A percentile compares a stretch with the other conserved stretches of the same genome.
These are phyloP conservation scores for Ametastegia equiseti DNA, from an alignment of 2,888 invertebrate species.

Conservation along the genomic window DNA sequence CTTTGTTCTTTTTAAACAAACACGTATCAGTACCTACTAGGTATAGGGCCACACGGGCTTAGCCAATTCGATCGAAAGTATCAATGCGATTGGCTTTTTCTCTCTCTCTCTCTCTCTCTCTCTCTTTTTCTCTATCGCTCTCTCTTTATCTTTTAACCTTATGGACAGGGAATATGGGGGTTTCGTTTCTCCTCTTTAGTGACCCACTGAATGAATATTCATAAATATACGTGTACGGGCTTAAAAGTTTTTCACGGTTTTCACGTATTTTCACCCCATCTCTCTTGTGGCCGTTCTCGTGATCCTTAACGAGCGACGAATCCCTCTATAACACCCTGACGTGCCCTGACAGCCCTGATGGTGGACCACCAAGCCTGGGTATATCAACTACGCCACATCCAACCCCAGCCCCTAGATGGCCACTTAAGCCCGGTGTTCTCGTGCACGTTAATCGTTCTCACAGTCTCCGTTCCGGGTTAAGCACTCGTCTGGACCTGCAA, in stretches of 20 bases:
- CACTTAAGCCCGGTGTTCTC: slow-evolving; percentile 91
- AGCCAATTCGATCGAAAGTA: slow-evolving; percentile 39
- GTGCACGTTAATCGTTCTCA: slow-evolving; percentile 92
- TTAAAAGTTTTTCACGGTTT: not conserved
- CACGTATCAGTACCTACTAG: slow-evolving; percentile 17
- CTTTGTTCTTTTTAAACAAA: slow-evolving; percentile 20
- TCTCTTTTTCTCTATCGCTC: not conserved
- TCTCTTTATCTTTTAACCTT: not conserved
- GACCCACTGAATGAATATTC: not conserved
- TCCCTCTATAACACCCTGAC: slow-evolving; percentile 35
- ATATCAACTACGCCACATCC: slow-evolving; percentile 67
- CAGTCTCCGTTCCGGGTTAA: slow-evolving; percentile 77
- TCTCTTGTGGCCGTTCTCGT: not conserved
- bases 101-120: not conserved
- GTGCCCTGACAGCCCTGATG: slow-evolving; percentile 75
- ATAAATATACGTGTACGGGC: not conserved
- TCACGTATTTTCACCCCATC: not conserved
- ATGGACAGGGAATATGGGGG: not conserved
- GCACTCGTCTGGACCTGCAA: slow-evolving; percentile 63
- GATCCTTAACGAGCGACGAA: slow-evolving; percentile 6
- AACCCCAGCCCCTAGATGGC: slow-evolving; percentile 86
- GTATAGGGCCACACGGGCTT: not conserved
- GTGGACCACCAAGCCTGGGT: slow-evolving; percentile 72
- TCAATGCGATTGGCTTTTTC: slow-evolving; percentile 33
- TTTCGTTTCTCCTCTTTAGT: not conserved